Evolutionary conservation across 2,888 invertebrate genomes (phyloP), one percentile per base, ranked within the genome.

Genomic region (Yponomeuta evonymella): DNA sequence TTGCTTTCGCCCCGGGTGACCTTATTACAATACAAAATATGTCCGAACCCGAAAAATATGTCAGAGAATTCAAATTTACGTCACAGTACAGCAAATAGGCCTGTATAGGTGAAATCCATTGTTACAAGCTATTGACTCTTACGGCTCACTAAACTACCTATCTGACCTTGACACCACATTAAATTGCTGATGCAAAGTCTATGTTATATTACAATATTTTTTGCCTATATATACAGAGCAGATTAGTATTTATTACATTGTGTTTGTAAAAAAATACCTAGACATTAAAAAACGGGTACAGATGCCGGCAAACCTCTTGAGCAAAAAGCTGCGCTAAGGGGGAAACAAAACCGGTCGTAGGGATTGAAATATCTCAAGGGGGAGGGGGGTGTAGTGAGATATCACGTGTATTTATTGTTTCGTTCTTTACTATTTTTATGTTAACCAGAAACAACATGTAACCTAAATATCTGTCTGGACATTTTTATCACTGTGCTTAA

Each of bases 181-280:
- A 65, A n/a, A 65, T 65, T 65, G 65, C 33, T 65, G 65, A 65
- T 65, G 33, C 33, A 65, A 33, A 65, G 65, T 65, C 65, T 65
- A 33, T 65, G 2, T 65, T 65, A 65, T 9, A 65, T 30, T 29
- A 65, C 29, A 23, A 29, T 23, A 23, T 29, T 65, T 65, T 65
- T 65, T 30, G 65, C 12, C 6, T 23, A 33, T 11, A 2, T 0
- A 15, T 15, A 12, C 51, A 15, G 12, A 58, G 51, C 15, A 5
- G 51, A 58, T 58, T 15, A 58, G 15, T 58, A 12, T 58, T 58
- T 43, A 5, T 15, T 58, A 58, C 51, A 58, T 58, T 58, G 51
- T 58, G 12, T 15, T 15, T 58, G 5, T 15, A 3, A 58, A 58
- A 58, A 58, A 58, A 12, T 58, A 15, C 15, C 5, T 58, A 58